These are phyloP conservation scores for Sogatella furcifera DNA, from an alignment of 1,140 invertebrate species.

Conservation along the genomic window DNA sequence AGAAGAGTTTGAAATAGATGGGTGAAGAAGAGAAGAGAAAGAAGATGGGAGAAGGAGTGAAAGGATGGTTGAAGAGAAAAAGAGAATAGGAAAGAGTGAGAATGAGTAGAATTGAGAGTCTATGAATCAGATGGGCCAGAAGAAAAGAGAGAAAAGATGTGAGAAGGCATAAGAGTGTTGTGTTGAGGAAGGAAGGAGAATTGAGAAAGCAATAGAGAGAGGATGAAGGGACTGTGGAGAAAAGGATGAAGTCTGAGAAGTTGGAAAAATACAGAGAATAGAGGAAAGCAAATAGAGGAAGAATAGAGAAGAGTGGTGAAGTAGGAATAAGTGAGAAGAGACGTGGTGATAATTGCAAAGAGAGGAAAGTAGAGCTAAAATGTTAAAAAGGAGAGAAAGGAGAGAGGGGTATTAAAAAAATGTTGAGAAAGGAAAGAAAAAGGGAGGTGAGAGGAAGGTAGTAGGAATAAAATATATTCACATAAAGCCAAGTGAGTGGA, in stretches of 20 bases:
- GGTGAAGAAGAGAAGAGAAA: not conserved
- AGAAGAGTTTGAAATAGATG: too few species aligned
- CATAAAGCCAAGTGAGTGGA: too few species aligned
- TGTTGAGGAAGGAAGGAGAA: not conserved
- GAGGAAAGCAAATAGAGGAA: too few species aligned
- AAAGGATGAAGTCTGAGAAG: not conserved
- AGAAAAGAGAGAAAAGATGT: not conserved
- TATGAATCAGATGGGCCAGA: not conserved
- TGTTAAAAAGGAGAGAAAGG: too few species aligned
- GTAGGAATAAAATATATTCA: too few species aligned
- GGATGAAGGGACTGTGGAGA: not conserved
- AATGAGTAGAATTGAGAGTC: not conserved
- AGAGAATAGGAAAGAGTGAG: not conserved
- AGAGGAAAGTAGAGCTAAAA: too few species aligned
- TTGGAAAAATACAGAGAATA: too few species aligned
- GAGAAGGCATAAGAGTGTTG: not conserved
- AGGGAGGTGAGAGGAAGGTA: too few species aligned
- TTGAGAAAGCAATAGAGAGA: not conserved
- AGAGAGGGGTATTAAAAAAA: too few species aligned
- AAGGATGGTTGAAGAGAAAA: not conserved
- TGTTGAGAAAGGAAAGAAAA: too few species aligned
- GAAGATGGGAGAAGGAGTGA: not conserved
- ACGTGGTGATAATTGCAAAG: too few species aligned
- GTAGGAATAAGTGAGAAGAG: not conserved
- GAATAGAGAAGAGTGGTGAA: not conserved